Evolutionary conservation across 64 coral and sea anemone species (phyloP).

Genomic region (Pocillopora verrucosa): DNA sequence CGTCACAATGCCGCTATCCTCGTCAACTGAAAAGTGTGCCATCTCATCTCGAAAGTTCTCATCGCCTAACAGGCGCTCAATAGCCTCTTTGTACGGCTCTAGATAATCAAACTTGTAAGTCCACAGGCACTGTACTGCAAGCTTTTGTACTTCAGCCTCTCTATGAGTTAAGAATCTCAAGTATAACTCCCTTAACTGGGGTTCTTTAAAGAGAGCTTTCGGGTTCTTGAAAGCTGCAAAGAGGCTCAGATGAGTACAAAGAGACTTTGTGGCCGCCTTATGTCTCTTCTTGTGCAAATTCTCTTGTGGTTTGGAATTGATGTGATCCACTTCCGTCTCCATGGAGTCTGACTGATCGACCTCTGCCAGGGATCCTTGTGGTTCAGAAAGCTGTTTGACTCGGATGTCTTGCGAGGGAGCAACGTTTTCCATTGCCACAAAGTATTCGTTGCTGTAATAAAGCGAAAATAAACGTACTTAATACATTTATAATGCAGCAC

Average conservation of each 20-base stretch:
- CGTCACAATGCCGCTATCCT: constrained; percentile 62
- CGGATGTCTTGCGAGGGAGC: constrained; percentile 83
- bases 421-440: constrained; percentile 61
- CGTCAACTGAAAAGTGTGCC: constrained; percentile 73
- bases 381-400: background rate
- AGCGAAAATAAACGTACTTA: background rate
- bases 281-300: constrained; percentile 34
- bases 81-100: constrained; percentile 71
- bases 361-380: background rate
- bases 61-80: constrained; percentile 73
- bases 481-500: too few relatives aligned
- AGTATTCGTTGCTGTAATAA: constrained; percentile 71
- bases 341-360: background rate
- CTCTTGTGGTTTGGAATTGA: background rate
- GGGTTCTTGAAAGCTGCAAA: constrained; percentile 76
- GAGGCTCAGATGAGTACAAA: constrained; percentile 65
- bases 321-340: background rate
- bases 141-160: constrained; percentile 76
- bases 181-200: constrained; percentile 38
- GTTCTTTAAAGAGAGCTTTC: constrained; percentile 72
- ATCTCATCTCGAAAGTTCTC: constrained; percentile 85
- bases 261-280: constrained; percentile 63
- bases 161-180: constrained; percentile 62
- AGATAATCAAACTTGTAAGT: constrained; percentile 85
- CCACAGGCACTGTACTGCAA: constrained; percentile 63